Base-by-base conservation (phyloP, 2,797 vertebrate genomes). In the Kryptolebias ocellatus region DNA sequence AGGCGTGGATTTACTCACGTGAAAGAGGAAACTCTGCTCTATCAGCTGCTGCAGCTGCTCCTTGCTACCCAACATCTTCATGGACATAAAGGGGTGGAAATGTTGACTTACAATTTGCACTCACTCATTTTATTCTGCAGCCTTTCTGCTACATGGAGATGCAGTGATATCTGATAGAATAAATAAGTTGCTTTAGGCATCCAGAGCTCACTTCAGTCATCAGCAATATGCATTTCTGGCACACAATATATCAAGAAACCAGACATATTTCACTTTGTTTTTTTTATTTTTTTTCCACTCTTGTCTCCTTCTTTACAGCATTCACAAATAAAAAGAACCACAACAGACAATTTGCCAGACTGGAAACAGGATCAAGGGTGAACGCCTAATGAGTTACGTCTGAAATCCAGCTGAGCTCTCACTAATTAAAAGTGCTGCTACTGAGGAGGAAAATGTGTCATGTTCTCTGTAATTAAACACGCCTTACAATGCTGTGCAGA, bases 261-360 rank as follows among this genome's bases (percentile, higher is more conserved):
- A 54, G 4, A 64, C n/a, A 69, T 0, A 58, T 37, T 17, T 11
- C 54, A 14, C 50, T n/a, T 24, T 24, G 20, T 24, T 11, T 47
- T 5, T 66, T 24, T 65, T 53, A 70, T 62, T 64, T 29, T 71
- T 54, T 74, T 50, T 28, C 15, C 37, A 69, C 71, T 83, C 87
- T 83, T 67, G 85, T 78, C 78, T 83, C 64, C 78, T 77, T 57
- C 64, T 78, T 85, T 80, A 84, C 71, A 86, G 63, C 68, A 66
- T 67, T 86, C 57, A 76, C 72, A 80, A 79, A 89, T 89, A 74
- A 83, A 81, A 77, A 77, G 53, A 72, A 45, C 86, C 87, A 87
- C 87, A 88, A 80, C 66, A 86, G 57, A 81, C 73, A 78, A 31
- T 76, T 76, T 24, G 61, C 31, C 27, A 59, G 67, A 70, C 68